Percentiles rank a stretch among this genome's conserved stretches.
Evolutionary conservation across 2,113 vertebrate species (phyloP).

Genomic region (Syngnathus scovelli): DNA sequence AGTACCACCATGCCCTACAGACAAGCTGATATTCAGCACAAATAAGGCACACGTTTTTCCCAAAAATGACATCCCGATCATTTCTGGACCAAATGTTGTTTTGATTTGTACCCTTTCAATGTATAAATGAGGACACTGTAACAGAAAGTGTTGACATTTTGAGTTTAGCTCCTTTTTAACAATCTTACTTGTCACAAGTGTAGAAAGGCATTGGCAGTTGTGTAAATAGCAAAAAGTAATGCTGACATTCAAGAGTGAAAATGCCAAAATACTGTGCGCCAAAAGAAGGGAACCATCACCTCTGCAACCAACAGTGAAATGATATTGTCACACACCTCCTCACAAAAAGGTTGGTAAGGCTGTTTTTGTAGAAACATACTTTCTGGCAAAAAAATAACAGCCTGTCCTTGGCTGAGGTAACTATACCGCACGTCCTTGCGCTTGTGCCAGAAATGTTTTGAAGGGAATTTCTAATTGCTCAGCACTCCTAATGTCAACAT

Average conservation of each 20-base stretch:
- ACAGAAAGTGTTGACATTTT: too few relatives aligned
- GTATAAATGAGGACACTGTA: too few relatives aligned
- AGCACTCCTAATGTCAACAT: conserved; percentile 23
- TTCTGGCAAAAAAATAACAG: neutral
- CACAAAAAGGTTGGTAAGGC: neutral
- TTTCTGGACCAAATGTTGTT: too few relatives aligned
- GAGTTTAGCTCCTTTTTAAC: too few relatives aligned
- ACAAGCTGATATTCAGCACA: too few relatives aligned
- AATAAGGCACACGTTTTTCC: too few relatives aligned
- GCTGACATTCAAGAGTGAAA: neutral
- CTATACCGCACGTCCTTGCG: neutral
- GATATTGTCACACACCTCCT: neutral
- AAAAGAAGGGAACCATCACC: neutral
- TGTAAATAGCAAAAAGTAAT: neutral
- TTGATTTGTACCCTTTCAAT: too few relatives aligned
- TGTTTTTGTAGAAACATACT: neutral
- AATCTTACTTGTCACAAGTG: neutral
- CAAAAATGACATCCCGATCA: too few relatives aligned
- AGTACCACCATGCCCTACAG: too few relatives aligned
- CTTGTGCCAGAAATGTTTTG: conserved; percentile 1
- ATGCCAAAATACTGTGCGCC: neutral
- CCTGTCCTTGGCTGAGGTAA: neutral
- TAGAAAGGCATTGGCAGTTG: neutral
- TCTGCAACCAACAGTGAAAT: neutral
- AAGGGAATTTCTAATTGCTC: conserved; percentile 11